Conservation (phyloP, 2,113 vertebrate genomes). For the Pteruthius melanotis region DNA sequence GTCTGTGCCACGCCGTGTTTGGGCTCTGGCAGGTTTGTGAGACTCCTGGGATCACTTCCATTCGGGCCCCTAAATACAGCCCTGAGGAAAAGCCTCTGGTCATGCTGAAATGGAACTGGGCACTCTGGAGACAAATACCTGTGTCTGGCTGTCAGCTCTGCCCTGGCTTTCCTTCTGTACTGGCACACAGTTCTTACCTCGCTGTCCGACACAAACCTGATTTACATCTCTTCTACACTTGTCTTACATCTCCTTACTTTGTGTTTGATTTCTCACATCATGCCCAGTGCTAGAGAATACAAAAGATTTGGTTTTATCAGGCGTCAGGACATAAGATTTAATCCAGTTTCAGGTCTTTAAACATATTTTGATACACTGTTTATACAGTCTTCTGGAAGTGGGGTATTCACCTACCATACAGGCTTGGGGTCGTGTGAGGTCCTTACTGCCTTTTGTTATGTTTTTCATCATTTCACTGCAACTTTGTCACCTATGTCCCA, state of each 20-base stretch:
- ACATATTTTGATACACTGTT: neutral
- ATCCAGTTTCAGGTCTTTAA: neutral
- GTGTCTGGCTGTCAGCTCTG: neutral
- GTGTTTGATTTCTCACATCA: neutral
- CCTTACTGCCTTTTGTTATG: neutral
- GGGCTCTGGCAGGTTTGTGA: neutral
- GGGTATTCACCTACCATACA: neutral
- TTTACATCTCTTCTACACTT: accelerated
- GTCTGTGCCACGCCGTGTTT: accelerated
- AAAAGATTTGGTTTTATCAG: neutral
- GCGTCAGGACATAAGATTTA: neutral
- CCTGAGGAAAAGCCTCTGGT: neutral
- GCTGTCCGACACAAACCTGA: neutral
- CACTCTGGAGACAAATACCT: neutral
- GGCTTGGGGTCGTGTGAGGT: neutral
- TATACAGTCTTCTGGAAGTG: neutral
- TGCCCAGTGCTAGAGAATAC: neutral
- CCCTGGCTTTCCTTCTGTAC: neutral
- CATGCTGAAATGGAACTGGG: neutral
- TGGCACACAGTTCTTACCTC: neutral
- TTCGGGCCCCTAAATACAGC: neutral
- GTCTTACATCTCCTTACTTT: neutral
- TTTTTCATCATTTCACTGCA: neutral
- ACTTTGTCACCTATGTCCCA: neutral
- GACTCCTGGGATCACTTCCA: neutral